Percentiles rank a stretch among this genome's conserved stretches.
Evolutionary conservation across 92 coral and sea anemone genomes (phyloP).

Genomic region (Phenganax subtilis): DNA sequence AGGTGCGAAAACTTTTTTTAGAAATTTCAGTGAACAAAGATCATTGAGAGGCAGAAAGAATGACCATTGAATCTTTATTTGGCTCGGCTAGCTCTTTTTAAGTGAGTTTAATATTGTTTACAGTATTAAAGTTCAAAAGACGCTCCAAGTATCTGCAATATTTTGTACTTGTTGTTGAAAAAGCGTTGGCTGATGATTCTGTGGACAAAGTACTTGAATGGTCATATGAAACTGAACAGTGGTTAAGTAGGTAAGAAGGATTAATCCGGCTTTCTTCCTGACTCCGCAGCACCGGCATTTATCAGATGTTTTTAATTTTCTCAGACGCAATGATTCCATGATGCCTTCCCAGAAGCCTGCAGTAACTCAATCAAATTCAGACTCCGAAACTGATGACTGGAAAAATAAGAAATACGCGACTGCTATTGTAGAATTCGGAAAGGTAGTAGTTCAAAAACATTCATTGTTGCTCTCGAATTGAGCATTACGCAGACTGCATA

Average conservation of each 20-base stretch:
- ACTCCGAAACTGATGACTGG: conserved; percentile 73
- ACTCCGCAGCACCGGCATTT: too few species aligned
- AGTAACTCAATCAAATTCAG: conserved; percentile 60
- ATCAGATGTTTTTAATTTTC: background rate
- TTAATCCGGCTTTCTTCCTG: background rate
- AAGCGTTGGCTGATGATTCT: conserved; percentile 74
- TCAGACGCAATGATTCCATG: conserved; percentile 81
- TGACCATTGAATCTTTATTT: too few species aligned
- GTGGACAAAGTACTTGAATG: conserved; percentile 76
- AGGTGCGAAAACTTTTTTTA: conserved; percentile 46
- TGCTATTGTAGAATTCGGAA: conserved; percentile 91
- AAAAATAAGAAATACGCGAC: conserved; percentile 87
- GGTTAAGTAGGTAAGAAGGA: conserved; percentile 65
- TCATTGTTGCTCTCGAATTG: background rate
- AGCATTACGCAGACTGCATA: background rate
- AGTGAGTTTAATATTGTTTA: background rate
- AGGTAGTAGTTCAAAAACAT: conserved; percentile 42
- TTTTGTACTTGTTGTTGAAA: conserved; percentile 76
- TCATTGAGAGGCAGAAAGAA: too few species aligned
- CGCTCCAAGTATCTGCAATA: conserved; percentile 89
- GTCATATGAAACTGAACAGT: conserved; percentile 77
- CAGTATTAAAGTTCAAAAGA: conserved; percentile 88
- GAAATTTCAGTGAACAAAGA: too few species aligned
- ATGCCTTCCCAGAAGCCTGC: conserved; percentile 73
- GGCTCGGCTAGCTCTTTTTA: too few species aligned